Evolutionary conservation across 2,888 invertebrate species (phyloP), one percentile per base, ranked within the genome.

Genomic region (Teleiodes luculella): DNA sequence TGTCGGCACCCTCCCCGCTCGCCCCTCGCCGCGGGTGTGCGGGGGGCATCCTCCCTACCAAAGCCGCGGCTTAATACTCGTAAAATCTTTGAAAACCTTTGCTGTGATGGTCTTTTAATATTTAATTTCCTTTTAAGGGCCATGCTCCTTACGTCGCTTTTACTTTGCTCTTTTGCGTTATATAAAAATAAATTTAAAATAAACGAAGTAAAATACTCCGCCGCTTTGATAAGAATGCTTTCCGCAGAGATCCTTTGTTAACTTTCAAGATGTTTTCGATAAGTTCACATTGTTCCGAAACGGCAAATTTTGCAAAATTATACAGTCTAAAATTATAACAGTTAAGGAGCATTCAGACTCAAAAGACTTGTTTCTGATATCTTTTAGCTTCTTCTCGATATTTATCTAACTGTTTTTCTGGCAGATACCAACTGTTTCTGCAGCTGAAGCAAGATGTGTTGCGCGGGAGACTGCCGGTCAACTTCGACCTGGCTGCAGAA

Each of bases 361-460:
- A 3, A n/a, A n/a, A 2, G 16, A 41, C 16, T 41, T 24, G 18
- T 16, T 16, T 39, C 10, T 16, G 10, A 39, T 39, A 41, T 41
- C 1, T 4, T 2, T 16, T 24, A 20, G 1, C 33, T 33, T 31
- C 2, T 31, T 18, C 24, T 33, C 24, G n/a, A n/a, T 24, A 24
- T 24, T 24, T 24, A 6, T 24, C 6, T 24, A 3, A 6, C 3
- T 24, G 6, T 24, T 52, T 47, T 35, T n/a, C 24, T 10, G 55
- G 14, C 74, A 97, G 98, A 91, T 98, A 98, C 90, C 98, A 98
- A 91, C 95, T 98, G 85, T 98, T 98, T 85, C 92, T 98, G 70
- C 98, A 98, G 92, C 93, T 98, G 74, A 98, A 98, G 87, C 96
- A 97, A 91, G 98, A 98, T 81, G 96, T 98, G 67, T 92, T 98